A percentile compares a stretch with the other conserved stretches of the same genome.
Evolutionary conservation across 2,797 vertebrate species (phyloP).

Genomic region (Acipenser oxyrinchus): DNA sequence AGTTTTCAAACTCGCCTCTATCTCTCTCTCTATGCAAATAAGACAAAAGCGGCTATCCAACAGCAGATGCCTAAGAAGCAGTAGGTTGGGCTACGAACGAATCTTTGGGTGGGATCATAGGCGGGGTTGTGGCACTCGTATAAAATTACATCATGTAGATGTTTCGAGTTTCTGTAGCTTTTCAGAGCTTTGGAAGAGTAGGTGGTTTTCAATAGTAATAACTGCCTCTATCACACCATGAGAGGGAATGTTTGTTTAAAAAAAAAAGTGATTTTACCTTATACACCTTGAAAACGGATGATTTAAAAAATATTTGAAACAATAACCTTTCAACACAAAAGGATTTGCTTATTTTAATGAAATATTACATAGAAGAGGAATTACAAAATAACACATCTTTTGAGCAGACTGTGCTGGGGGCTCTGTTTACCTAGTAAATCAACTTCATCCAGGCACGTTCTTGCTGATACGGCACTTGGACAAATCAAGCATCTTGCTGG

Average conservation of each 20-base stretch:
- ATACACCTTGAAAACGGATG: conserved; percentile 3
- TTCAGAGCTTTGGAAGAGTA: conserved; percentile 18
- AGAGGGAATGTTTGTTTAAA: background rate
- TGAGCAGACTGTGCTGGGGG: conserved; percentile 2
- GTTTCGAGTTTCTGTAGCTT: conserved; percentile 19
- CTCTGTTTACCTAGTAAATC: conserved; percentile 13
- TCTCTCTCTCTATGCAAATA: conserved; percentile 10
- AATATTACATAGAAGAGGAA: conserved; percentile 4
- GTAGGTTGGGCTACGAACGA: conserved; percentile 19
- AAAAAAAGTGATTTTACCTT: background rate
- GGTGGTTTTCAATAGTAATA: conserved; percentile 10
- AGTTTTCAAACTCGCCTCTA: conserved; percentile 17
- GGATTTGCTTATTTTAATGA: conserved; percentile 9
- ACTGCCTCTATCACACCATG: conserved; percentile 23
- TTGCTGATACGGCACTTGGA: conserved; percentile 6
- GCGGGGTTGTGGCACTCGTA: conserved; percentile 27
- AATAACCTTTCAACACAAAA: conserved; percentile 13
- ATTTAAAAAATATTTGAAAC: conserved; percentile 4
- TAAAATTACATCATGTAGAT: conserved; percentile 29
- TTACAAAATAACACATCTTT: background rate
- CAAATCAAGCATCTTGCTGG: conserved; percentile 9
- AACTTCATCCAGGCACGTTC: conserved; percentile 20
- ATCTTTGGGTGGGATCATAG: conserved; percentile 26
- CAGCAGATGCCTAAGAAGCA: conserved; percentile 26
- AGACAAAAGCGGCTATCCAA: conserved; percentile 15